Evolutionary conservation across 2,888 invertebrate genomes (phyloP).

Genomic region (Cephalotes varians): DNA sequence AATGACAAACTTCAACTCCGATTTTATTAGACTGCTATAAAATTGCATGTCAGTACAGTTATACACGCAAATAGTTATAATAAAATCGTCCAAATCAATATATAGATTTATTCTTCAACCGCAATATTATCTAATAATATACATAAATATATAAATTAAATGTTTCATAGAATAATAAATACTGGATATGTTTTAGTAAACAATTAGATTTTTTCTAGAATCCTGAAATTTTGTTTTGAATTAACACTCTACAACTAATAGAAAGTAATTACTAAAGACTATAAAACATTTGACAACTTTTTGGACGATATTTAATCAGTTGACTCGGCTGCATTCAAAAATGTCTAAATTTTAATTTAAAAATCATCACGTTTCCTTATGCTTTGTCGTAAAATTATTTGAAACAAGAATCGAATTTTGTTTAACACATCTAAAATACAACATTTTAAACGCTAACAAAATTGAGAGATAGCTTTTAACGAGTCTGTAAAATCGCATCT

Average conservation of each 20-base stretch:
- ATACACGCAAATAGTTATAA: conserved; percentile 12
- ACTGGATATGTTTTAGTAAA: no score
- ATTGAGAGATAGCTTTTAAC: conserved; percentile 51
- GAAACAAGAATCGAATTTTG: background rate
- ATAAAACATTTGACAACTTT: no score
- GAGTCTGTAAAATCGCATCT: conserved; percentile 42
- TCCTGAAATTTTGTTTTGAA: no score
- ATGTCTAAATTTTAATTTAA: conserved; percentile 9
- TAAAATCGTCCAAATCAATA: background rate
- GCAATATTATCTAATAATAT: background rate
- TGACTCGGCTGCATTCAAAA: no score
- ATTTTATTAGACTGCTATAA: conserved; percentile 22
- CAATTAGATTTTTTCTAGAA: no score
- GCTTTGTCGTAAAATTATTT: background rate
- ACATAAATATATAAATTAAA: no score
- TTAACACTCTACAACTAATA: no score
- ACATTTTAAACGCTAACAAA: conserved; percentile 28
- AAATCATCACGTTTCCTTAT: background rate
- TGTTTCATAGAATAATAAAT: no score
- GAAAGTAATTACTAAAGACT: no score
- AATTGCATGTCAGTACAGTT: conserved; percentile 3
- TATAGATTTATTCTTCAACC: background rate
- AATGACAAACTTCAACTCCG: background rate
- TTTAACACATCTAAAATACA: background rate
- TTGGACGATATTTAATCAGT: no score